phyloP scores from a whole-genome alignment of 37 sponge, comb jelly and placozoan genomes.

The Amphimedon queenslandica region DNA sequence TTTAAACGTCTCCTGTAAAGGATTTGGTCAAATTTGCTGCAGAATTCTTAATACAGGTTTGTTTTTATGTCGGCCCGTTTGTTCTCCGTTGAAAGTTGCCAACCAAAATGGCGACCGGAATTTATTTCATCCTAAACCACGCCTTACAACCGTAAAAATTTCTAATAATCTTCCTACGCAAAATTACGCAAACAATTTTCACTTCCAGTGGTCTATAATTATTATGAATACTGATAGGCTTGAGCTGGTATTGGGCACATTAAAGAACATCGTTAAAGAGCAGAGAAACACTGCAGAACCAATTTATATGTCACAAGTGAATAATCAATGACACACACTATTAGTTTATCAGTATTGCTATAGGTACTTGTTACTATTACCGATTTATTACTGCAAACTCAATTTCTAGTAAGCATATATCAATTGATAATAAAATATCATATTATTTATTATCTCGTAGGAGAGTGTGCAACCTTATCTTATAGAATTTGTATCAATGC shows the following conservation, averaged over 20 bases:
- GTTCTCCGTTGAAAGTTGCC: no score
- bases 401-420: background rate
- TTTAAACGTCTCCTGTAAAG: no score
- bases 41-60: no score
- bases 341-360: background rate
- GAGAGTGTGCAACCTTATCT: background rate
- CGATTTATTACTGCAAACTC: slow-evolving; percentile 37
- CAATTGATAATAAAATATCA: background rate
- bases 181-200: no score
- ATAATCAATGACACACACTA: background rate
- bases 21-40: no score
- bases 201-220: no score
- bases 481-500: slow-evolving; percentile 7
- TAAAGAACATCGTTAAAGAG: slow-evolving; percentile 27
- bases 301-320: slow-evolving; percentile 29
- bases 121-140: no score
- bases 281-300: slow-evolving; percentile 19
- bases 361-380: slow-evolving; percentile 59
- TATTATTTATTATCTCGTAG: slow-evolving; percentile 2
- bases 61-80: no score
- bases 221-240: no score
- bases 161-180: no score
- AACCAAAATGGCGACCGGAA: no score
- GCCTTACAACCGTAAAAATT: no score
- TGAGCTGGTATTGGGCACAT: slow-evolving; percentile 8